Evolutionary conservation across 1,140 invertebrate genomes (phyloP), one percentile per base, ranked within the genome.

Genomic region (Thaumatotibia leucotreta): DNA sequence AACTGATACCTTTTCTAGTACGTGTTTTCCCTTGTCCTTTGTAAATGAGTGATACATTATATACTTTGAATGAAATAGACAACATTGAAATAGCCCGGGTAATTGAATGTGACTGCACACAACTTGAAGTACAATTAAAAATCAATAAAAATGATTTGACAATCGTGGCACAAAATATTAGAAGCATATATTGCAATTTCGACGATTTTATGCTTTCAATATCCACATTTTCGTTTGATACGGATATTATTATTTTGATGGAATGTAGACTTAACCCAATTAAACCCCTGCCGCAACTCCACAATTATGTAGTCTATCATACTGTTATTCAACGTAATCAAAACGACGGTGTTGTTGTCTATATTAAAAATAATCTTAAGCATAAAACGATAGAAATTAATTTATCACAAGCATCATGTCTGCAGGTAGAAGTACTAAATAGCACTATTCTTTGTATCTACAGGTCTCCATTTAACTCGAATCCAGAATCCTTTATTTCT

Each of bases 141-240:
- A 1, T 39, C 2, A 4, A 14, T 2, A 39, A 14, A 14, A 14
- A 39, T 39, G 33, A 39, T 10, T 39, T 39, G 2, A 62, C 29
- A 4, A 20, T 62, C 1, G 33, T 62, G 1, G 5, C 29, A 4
- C 61, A 62, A 33, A 62, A 62, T 20, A 62, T 62, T 33, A 33
- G 61, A 8, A 62, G 61, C 17, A 62, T 62, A 2, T 62, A 62
- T 11, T 5, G 31, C 32, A 62, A 62, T 20, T 62, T 62, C 20
- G 61, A 62, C 31, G 32, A 62, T 20, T 35, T 62, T 35, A n/a
- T 33, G 1, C 1, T 23, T 1, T 33, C 61, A 33, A 17, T 62
- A 33, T 33, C 61, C 14, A 14, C 4, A 2, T 4, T 62, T 3
- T 10, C 29, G 4, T 33, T 33, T 20, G 17, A 62, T 2, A 3